Evolutionary conservation across 2,888 invertebrate genomes (phyloP).

Genomic region (Nomada goodeniana): DNA sequence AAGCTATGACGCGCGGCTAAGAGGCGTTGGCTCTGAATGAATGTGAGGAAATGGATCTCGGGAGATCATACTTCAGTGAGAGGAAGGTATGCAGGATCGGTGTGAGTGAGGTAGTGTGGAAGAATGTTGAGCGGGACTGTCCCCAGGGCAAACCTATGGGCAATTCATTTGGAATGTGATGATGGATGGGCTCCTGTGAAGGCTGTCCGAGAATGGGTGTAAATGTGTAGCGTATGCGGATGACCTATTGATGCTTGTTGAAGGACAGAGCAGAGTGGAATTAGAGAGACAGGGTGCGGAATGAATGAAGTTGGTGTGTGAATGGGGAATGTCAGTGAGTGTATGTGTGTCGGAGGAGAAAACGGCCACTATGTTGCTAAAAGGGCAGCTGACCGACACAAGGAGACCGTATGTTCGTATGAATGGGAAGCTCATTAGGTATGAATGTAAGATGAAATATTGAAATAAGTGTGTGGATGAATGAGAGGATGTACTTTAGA

Average conservation of each 20-base stretch:
- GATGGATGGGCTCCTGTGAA: neutral
- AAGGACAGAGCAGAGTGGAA: constrained; percentile 11
- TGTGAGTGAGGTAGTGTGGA: too few species aligned
- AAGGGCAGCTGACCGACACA: neutral
- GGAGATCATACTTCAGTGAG: too few species aligned
- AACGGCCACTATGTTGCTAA: neutral
- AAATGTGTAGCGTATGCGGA: neutral
- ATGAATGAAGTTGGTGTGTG: constrained; percentile 13
- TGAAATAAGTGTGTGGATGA: constrained; percentile 12
- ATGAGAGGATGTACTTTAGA: neutral
- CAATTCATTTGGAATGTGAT: neutral
- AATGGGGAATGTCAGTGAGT: neutral
- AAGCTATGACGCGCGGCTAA: too few species aligned
- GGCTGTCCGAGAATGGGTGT: neutral
- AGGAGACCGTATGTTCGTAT: neutral
- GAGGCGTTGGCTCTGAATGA: too few species aligned
- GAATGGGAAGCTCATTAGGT: neutral
- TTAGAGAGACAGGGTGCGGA: neutral
- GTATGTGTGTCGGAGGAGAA: constrained; percentile 1
- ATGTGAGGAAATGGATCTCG: too few species aligned
- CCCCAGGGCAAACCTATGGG: too few species aligned
- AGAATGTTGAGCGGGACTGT: too few species aligned
- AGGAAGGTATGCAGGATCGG: too few species aligned
- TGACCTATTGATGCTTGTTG: neutral
- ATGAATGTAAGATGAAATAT: neutral